These are phyloP conservation scores for Leptoclinus maculatus DNA, from an alignment of 2,797 vertebrate genomes.

Conservation along the genomic window DNA sequence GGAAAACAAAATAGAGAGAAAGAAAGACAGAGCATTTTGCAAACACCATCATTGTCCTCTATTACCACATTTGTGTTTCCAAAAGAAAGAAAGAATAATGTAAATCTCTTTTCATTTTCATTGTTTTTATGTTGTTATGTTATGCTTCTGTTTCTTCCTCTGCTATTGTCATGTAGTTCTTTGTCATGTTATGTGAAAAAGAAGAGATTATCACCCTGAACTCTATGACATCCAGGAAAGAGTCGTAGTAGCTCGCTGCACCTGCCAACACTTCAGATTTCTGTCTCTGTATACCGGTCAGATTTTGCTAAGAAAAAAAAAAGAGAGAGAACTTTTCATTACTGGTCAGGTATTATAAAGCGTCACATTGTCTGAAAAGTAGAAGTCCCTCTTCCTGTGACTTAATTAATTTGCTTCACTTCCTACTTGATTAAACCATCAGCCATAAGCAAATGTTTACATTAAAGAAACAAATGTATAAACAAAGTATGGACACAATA, in stretches of 20 bases:
- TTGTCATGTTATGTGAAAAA: too few relatives aligned
- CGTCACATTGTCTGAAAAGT: neutral
- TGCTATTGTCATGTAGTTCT: neutral
- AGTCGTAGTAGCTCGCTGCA: slow-evolving; percentile 88
- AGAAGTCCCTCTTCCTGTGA: neutral
- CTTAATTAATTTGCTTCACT: neutral
- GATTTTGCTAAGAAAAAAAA: slow-evolving; percentile 85
- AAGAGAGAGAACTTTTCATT: neutral
- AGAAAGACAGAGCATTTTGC: neutral
- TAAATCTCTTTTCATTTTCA: neutral
- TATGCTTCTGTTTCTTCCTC: neutral
- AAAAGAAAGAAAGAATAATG: neutral
- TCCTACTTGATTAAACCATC: neutral
- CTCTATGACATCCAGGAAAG: slow-evolving; percentile 95
- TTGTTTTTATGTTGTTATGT: neutral
- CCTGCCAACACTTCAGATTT: slow-evolving; percentile 85
- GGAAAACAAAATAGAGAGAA: slow-evolving; percentile 13
- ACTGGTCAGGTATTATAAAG: neutral
- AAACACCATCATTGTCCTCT: neutral
- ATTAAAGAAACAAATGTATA: neutral
- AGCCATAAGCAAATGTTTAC: neutral
- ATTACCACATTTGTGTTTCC: slow-evolving; percentile 21
- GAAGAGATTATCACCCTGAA: slow-evolving; percentile 88
- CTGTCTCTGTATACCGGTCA: slow-evolving; percentile 90
- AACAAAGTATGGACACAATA: neutral